Conservation (phyloP, 2,888 invertebrate genomes). For the Camponotus fellah region DNA sequence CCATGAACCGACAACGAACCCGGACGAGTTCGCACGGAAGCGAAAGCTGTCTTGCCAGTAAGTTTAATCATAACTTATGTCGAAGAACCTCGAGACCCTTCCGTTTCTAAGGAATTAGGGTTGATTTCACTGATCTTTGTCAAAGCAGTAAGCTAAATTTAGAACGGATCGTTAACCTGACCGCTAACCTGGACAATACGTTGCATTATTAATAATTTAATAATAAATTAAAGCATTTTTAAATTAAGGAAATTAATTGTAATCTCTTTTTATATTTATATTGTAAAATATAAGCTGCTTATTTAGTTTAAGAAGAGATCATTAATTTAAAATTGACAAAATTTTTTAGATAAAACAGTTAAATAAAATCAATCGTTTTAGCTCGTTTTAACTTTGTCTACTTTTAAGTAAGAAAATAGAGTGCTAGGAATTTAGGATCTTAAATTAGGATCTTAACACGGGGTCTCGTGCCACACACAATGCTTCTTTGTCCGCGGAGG, state of each 20-base stretch:
- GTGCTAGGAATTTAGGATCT: slow-evolving; percentile 9
- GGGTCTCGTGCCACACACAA: background rate
- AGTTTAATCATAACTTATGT: slow-evolving; percentile 78
- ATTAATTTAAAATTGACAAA: slow-evolving; percentile 9
- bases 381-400: background rate
- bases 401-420: slow-evolving; percentile 1
- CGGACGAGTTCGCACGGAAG: slow-evolving; percentile 82
- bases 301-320: background rate
- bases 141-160: background rate
- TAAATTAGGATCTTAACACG: slow-evolving; percentile 10
- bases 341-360: background rate
- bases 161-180: background rate
- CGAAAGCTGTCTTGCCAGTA: slow-evolving; percentile 87
- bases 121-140: background rate
- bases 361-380: background rate
- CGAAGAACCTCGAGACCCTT: background rate
- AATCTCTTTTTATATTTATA: background rate
- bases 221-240: background rate
- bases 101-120: background rate
- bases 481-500: slow-evolving; percentile 23
- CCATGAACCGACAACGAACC: slow-evolving; percentile 66
- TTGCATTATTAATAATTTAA: background rate
- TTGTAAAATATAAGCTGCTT: background rate
- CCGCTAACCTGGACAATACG: background rate
- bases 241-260: background rate